Base-by-base conservation (phyloP, 1,140 invertebrate species). In the Diorhabda elongata region DNA sequence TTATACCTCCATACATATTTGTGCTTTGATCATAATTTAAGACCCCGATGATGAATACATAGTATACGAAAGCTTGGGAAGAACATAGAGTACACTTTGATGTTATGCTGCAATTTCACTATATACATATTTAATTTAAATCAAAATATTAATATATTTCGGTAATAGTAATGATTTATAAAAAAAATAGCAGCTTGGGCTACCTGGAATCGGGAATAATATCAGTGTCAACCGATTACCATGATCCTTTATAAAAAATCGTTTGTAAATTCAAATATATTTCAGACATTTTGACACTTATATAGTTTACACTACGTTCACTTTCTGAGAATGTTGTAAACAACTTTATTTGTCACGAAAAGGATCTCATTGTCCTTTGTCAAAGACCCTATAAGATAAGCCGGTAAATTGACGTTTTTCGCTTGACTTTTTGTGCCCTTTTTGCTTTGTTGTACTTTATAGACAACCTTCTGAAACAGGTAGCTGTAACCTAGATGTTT, bases 371-470 rank as follows among this genome's bases (percentile, higher is more conserved):
- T 52, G 47, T 52, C 47, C 47, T 52, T 52, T 52, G 47, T 52
- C 47, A 6, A n/a, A 52, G 47, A 2, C 47, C 6, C 2, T 52
- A 2, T 8, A 52, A 52, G 47, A 52, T 52, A 52, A 52, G 47
- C 47, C 47, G 47, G 47, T 52, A 52, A 52, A 52, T 52, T 52
- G 47, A 52, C 47, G 47, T 52, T 52, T 52, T 52, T 52, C 47
- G 47, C 47, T 52, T 52, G 47, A 52, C 47, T 52, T 52, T 52
- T 52, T 52, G 47, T 52, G 47, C 47, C 47, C 47, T 52, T 52
- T 52, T 52, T 52, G 47, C 47, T 52, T 52, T 52, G 47, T 52
- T 52, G 47, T 52, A 52, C 47, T 52, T 52, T 52, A 52, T 52
- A n/a, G n/a, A n/a, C 47, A 52, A 6, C 6, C 6, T 52, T 52